These are phyloP conservation scores for Gephyroberyx darwinii DNA, from an alignment of 2,797 vertebrate species.

Conservation along the genomic window DNA sequence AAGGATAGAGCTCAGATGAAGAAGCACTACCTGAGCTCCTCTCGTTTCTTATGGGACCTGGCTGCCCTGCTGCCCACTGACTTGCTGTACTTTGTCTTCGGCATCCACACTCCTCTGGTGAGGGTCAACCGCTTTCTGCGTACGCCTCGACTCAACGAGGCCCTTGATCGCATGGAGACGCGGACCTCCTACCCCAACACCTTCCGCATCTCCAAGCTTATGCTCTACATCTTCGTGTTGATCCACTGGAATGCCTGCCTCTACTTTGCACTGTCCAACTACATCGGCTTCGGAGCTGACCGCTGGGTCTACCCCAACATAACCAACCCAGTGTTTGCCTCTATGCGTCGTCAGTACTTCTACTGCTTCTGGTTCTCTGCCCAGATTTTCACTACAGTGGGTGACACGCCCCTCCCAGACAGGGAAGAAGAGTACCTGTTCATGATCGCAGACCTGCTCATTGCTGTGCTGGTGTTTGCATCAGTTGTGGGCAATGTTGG, in stretches of 20 bases:
- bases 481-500: constrained; percentile 90
- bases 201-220: constrained; percentile 90
- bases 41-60: constrained; percentile 83
- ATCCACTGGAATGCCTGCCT: constrained; percentile 93
- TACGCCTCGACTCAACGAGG: constrained; percentile 82
- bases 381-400: constrained; percentile 89
- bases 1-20: constrained; percentile 75
- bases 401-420: constrained; percentile 83
- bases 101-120: constrained; percentile 77
- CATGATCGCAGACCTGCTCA: constrained; percentile 87
- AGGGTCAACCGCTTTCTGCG: constrained; percentile 90
- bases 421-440: constrained; percentile 89
- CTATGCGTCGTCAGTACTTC: constrained; percentile 86
- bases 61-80: constrained; percentile 87
- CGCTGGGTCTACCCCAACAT: constrained; percentile 91
- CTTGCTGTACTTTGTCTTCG: constrained; percentile 83
- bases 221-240: constrained; percentile 89
- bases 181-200: constrained; percentile 87
- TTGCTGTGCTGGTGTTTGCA: constrained; percentile 93
- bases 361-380: constrained; percentile 95
- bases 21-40: constrained; percentile 81
- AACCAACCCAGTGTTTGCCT: constrained; percentile 70
- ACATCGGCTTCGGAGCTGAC: constrained; percentile 87
- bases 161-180: constrained; percentile 89
- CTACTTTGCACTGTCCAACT: constrained; percentile 89